phyloP scores from a whole-genome alignment of 2,113 vertebrate genomes.

The Tachysurus vachellii region DNA sequence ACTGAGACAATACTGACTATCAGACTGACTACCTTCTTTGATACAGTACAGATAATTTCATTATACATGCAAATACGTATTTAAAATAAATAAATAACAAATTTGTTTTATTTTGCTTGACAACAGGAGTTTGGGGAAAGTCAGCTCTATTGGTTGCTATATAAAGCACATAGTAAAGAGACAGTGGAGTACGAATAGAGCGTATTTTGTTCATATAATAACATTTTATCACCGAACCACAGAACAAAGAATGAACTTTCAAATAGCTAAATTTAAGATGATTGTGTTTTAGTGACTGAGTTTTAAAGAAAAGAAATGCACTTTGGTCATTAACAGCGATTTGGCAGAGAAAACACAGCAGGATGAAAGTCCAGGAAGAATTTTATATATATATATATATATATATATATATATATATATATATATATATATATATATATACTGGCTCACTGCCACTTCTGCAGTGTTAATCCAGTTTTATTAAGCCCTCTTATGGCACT shows the following conservation, averaged over 20 bases:
- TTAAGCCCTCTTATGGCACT: conserved; percentile 40
- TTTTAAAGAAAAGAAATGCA: not conserved
- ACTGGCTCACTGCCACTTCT: not conserved
- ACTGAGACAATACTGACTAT: not conserved
- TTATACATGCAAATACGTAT: not conserved
- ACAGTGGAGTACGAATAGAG: not conserved
- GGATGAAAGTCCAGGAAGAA: not conserved
- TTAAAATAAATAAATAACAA: too few species aligned
- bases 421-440: not conserved
- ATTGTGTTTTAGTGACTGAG: not conserved
- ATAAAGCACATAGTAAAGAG: not conserved
- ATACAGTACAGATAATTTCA: not conserved
- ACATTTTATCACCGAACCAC: not conserved
- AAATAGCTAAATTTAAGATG: not conserved
- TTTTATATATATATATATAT: not conserved
- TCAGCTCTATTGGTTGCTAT: not conserved
- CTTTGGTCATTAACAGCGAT: not conserved
- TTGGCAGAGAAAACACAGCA: conserved; percentile 7
- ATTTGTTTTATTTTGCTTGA: not conserved
- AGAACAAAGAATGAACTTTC: not conserved
- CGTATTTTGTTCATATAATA: not conserved
- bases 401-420: not conserved
- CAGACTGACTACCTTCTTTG: not conserved
- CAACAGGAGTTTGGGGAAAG: not conserved
- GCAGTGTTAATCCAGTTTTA: conserved; percentile 39